A percentile compares a stretch with the other conserved stretches of the same genome.
Conservation (phyloP, 35 echinoderm and acorn worm genomes). For the Apostichopus japonicus region DNA sequence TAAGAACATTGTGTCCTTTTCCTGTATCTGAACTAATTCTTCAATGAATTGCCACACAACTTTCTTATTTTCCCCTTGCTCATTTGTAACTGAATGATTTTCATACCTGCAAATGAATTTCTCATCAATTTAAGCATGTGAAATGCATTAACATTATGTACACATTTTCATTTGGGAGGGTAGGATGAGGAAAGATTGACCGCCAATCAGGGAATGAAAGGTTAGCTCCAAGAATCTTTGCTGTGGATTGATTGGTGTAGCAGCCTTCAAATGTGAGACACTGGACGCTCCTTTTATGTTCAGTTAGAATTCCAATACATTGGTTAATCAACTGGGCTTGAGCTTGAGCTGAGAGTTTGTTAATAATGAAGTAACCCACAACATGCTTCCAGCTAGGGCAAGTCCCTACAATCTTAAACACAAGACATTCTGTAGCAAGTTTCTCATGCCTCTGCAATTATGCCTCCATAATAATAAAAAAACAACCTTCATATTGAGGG, state of each 20-base stretch:
- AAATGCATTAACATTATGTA: conserved; percentile 18
- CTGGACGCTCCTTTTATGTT: background rate
- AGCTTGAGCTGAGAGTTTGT: conserved; percentile 4
- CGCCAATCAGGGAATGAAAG: background rate
- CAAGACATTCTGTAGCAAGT: conserved; percentile 15
- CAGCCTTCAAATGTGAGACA: background rate
- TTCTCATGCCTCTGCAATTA: background rate
- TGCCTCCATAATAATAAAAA: background rate
- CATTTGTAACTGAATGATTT: background rate
- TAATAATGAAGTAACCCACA: conserved; percentile 19
- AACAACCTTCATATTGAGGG: conserved; percentile 14
- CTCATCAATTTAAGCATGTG: conserved; percentile 55
- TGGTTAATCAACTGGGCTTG: conserved; percentile 21
- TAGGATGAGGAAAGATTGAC: background rate
- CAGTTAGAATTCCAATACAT: background rate
- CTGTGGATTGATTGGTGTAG: conserved; percentile 40
- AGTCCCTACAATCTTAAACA: conserved; percentile 1
- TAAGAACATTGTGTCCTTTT: conserved; percentile 25
- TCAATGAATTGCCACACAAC: conserved; percentile 12
- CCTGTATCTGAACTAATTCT: background rate
- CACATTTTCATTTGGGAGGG: background rate
- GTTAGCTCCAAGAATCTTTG: conserved; percentile 13
- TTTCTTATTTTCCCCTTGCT: background rate
- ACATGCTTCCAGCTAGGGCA: conserved; percentile 19
- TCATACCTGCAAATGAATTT: conserved; percentile 15